These are phyloP conservation scores for Zenarchopterus dispar DNA, from an alignment of 2,797 vertebrate species.

Conservation along the genomic window DNA sequence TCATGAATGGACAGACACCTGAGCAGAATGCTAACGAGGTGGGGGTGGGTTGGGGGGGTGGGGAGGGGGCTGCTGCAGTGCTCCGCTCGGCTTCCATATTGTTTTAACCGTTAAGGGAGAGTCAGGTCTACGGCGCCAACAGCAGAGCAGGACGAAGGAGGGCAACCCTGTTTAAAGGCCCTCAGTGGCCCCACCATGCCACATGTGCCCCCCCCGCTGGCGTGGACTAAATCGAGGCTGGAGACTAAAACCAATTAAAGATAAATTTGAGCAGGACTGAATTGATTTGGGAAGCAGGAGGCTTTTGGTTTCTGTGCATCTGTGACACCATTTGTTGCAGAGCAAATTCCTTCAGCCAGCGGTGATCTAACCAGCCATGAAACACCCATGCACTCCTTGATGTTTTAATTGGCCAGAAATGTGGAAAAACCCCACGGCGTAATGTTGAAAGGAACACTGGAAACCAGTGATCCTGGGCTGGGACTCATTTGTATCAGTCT, in stretches of 20 bases:
- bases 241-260: slow-evolving; percentile 17
- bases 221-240: slow-evolving; percentile 25
- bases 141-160: slow-evolving; percentile 36
- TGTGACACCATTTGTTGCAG: not conserved
- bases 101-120: slow-evolving; percentile 23
- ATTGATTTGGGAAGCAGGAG: slow-evolving; percentile 2
- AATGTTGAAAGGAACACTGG: too few species aligned
- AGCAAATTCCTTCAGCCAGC: not conserved
- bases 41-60: slow-evolving; percentile 14
- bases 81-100: slow-evolving; percentile 52
- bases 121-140: too few species aligned
- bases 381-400: too few species aligned
- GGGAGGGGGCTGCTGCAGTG: slow-evolving; percentile 55
- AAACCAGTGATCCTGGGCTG: too few species aligned
- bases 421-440: too few species aligned
- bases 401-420: too few species aligned
- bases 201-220: slow-evolving; percentile 23
- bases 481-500: too few species aligned
- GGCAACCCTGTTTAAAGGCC: slow-evolving; percentile 35
- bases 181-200: slow-evolving; percentile 44
- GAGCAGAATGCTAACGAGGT: slow-evolving; percentile 66
- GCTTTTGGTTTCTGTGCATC: not conserved
- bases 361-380: slow-evolving; percentile 5
- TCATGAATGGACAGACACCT: slow-evolving; percentile 73
- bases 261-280: not conserved